Evolutionary conservation across 2,113 vertebrate species (phyloP).

Genomic region (Carollia perspicillata): DNA sequence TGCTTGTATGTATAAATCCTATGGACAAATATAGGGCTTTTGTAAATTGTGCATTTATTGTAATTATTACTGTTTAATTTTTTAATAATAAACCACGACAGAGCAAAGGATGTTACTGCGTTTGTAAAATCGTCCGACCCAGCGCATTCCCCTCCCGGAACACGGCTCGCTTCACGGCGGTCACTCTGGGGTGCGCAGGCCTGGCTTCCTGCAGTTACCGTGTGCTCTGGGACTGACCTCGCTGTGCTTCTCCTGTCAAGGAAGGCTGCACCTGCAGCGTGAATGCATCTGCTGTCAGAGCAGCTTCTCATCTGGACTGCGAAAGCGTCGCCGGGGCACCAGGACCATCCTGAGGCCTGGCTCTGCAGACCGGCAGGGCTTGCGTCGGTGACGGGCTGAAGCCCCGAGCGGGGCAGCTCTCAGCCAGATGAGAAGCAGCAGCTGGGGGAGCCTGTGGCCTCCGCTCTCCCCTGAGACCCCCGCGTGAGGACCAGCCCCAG

Average conservation of each 20-base stretch:
- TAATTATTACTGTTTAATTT: slow-evolving; percentile 83
- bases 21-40: slow-evolving; percentile 81
- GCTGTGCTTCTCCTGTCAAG: slow-evolving; percentile 65
- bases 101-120: slow-evolving; percentile 78
- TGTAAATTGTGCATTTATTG: slow-evolving; percentile 87
- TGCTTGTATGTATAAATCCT: slow-evolving; percentile 82
- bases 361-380: slow-evolving; percentile 16
- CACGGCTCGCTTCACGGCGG: slow-evolving; percentile 59
- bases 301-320: slow-evolving; percentile 45
- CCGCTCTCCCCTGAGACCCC: slow-evolving; percentile 5
- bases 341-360: background rate
- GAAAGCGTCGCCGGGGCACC: slow-evolving; percentile 41
- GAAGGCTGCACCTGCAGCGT: slow-evolving; percentile 50
- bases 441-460: background rate
- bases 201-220: slow-evolving; percentile 8
- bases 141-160: slow-evolving; percentile 66
- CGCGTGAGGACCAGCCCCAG: slow-evolving; percentile 85
- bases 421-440: slow-evolving; percentile 46
- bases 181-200: slow-evolving; percentile 59
- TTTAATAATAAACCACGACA: slow-evolving; percentile 81
- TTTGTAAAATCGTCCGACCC: slow-evolving; percentile 78
- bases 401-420: slow-evolving; percentile 80
- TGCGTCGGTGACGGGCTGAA: slow-evolving; percentile 77
- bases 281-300: slow-evolving; percentile 56
- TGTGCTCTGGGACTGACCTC: slow-evolving; percentile 57